These are phyloP conservation scores for Melanotaenia nigrans DNA, from an alignment of 2,797 vertebrate species.

Conservation along the genomic window DNA sequence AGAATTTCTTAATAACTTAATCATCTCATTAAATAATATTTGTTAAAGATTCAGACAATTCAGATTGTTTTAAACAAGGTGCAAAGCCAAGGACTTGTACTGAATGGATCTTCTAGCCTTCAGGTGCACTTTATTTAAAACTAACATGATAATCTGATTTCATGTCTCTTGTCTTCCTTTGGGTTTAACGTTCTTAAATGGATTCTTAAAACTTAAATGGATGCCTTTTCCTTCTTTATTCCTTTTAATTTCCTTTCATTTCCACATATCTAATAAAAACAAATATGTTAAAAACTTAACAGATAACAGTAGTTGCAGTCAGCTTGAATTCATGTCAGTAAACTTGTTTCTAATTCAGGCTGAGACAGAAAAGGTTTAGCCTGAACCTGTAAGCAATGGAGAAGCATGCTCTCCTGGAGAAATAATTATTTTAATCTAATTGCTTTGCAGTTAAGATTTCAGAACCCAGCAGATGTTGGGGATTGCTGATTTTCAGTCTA, in stretches of 20 bases:
- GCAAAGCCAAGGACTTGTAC: background rate
- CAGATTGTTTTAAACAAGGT: background rate
- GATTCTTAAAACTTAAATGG: background rate
- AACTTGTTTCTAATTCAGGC: conserved; percentile 2
- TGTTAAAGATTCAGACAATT: background rate
- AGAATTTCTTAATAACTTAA: background rate
- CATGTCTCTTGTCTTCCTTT: background rate
- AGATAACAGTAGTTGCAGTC: conserved; percentile 1
- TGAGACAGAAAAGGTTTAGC: background rate
- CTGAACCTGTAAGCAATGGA: background rate
- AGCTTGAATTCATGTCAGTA: conserved; percentile 3
- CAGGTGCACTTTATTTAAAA: background rate
- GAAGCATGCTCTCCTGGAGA: background rate
- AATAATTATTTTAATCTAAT: too few relatives aligned
- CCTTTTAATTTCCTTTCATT: background rate
- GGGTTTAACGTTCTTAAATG: background rate
- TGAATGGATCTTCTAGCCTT: background rate
- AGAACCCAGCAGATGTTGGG: too few relatives aligned
- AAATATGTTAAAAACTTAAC: background rate
- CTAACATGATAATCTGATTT: background rate
- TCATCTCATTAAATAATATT: background rate
- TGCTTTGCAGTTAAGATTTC: too few relatives aligned
- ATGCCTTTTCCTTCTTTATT: background rate
- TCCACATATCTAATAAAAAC: background rate
- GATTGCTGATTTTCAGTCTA: too few relatives aligned